A percentile compares a stretch with the other conserved stretches of the same genome.
Evolutionary conservation across 2,888 invertebrate genomes (phyloP).

Genomic region (Heliconius ismenius): DNA sequence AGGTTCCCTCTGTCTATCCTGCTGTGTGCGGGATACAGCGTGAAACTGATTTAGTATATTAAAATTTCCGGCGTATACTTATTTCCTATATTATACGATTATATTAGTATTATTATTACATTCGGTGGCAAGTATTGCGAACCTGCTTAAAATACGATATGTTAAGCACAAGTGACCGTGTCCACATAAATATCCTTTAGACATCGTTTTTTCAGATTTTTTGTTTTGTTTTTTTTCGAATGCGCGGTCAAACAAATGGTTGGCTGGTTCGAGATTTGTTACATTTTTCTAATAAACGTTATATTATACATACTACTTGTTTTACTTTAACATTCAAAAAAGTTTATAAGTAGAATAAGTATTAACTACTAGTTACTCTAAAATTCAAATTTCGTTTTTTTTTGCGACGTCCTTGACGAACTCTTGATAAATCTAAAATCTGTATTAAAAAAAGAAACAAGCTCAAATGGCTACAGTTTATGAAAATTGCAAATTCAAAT

Average conservation of each 20-base stretch:
- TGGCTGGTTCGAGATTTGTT: background rate
- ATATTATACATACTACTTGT: background rate
- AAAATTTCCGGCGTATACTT: background rate
- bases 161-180: conserved; percentile 5
- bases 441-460: too few relatives aligned
- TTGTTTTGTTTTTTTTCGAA: background rate
- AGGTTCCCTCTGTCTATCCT: too few relatives aligned
- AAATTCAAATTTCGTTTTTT: too few relatives aligned
- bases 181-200: background rate
- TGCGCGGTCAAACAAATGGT: background rate
- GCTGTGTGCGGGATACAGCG: too few relatives aligned
- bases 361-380: too few relatives aligned
- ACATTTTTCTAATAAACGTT: background rate
- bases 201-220: background rate
- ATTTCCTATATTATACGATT: background rate
- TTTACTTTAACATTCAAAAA: too few relatives aligned
- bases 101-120: background rate
- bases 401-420: too few relatives aligned
- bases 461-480: too few relatives aligned
- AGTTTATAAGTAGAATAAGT: too few relatives aligned
- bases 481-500: too few relatives aligned
- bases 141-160: conserved; percentile 15
- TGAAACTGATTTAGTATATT: background rate
- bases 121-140: background rate
- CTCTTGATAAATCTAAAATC: too few relatives aligned